Conservation (phyloP, 2,888 invertebrate species). For the Calliscelio sp. region DNA sequence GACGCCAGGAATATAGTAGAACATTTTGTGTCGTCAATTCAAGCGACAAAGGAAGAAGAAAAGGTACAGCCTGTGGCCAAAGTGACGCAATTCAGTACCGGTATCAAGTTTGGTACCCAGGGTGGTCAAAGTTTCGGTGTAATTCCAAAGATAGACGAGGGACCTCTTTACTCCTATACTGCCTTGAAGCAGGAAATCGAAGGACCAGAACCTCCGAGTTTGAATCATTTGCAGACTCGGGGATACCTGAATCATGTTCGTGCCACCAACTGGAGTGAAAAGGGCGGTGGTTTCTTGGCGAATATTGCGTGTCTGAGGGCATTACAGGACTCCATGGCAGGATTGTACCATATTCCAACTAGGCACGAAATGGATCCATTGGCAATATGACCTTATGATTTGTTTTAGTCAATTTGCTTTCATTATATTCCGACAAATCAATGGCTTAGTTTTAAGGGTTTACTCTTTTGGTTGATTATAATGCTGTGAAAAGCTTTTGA, state of each 20-base stretch:
- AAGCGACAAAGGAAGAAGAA: conserved; percentile 90
- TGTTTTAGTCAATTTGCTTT: conserved; percentile 49
- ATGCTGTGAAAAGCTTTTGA: no score
- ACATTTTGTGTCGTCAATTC: conserved; percentile 91
- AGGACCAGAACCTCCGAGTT: conserved; percentile 91
- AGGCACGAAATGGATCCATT: conserved; percentile 78
- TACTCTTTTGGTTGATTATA: no score
- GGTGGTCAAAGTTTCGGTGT: conserved; percentile 89
- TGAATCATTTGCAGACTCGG: conserved; percentile 88
- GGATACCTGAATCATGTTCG: conserved; percentile 93
- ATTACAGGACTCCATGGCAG: conserved; percentile 94
- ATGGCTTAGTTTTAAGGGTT: not conserved
- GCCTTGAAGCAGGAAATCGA: conserved; percentile 86
- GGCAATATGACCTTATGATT: conserved; percentile 74
- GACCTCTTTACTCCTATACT: conserved; percentile 91
- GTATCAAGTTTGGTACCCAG: conserved; percentile 92
- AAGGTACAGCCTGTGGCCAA: conserved; percentile 86
- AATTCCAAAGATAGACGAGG: conserved; percentile 91
- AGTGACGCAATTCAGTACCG: conserved; percentile 93
- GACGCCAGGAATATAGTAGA: conserved; percentile 95
- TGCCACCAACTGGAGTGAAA: conserved; percentile 90
- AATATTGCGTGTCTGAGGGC: conserved; percentile 94
- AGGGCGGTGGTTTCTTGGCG: conserved; percentile 95
- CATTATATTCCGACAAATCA: not conserved
- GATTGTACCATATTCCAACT: conserved; percentile 88